These are phyloP conservation scores for Fragariocoptes setiger DNA, from an alignment of 1,140 invertebrate species.

Conservation along the genomic window DNA sequence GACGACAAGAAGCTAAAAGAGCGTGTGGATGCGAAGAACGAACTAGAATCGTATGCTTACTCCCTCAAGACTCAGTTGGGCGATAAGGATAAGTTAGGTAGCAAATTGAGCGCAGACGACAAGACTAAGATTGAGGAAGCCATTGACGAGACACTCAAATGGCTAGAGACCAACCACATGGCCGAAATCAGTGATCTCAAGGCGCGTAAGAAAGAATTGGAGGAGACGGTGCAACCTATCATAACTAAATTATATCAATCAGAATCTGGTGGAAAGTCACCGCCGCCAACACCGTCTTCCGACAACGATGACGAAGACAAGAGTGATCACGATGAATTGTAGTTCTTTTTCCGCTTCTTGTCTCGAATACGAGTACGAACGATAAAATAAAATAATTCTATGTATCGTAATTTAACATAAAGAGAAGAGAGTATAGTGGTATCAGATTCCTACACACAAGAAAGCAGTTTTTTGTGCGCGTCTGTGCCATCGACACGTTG, in stretches of 20 bases:
- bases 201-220: constrained; percentile 83
- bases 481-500: too few relatives aligned
- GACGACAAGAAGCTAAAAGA: not conserved
- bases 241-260: constrained; percentile 85
- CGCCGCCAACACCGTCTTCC: constrained; percentile 26
- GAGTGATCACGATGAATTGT: constrained; percentile 34
- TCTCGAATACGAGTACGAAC: not conserved
- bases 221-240: constrained; percentile 81
- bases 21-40: not conserved
- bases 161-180: constrained; percentile 83
- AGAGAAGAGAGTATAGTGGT: too few relatives aligned
- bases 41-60: constrained; percentile 49
- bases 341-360: not conserved
- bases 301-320: constrained; percentile 36
- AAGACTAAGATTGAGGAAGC: not conserved
- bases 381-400: too few relatives aligned
- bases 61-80: constrained; percentile 66
- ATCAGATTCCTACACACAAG: too few relatives aligned
- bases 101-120: not conserved
- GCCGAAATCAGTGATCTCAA: constrained; percentile 75
- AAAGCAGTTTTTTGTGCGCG: too few relatives aligned
- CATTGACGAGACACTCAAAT: constrained; percentile 18
- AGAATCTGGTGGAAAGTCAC: constrained; percentile 28
- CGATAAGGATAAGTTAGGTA: not conserved
- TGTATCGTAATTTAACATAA: too few relatives aligned